These are phyloP conservation scores for Ophiodon elongatus DNA, from an alignment of 2,113 vertebrate genomes.

Conservation along the genomic window DNA sequence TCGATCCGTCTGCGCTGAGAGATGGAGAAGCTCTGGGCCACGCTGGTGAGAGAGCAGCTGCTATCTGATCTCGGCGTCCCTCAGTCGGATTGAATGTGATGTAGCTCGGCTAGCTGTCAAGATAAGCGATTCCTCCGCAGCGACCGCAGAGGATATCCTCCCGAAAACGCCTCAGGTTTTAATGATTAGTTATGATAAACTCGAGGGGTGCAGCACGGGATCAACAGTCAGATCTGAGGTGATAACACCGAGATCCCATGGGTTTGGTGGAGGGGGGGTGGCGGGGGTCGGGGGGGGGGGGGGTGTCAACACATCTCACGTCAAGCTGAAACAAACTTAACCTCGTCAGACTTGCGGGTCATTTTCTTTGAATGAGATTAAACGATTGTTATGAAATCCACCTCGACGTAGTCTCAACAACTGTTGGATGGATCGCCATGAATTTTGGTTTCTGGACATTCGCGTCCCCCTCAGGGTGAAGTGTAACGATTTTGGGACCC, in stretches of 20 bases:
- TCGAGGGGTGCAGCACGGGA: conserved; percentile 49
- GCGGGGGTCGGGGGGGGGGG: too few relatives aligned
- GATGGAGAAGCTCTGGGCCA: conserved; percentile 30
- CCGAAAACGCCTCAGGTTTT: conserved; percentile 54
- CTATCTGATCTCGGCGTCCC: conserved; percentile 65
- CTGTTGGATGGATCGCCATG: background rate
- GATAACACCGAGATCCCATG: too few relatives aligned
- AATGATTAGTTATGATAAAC: conserved; percentile 66
- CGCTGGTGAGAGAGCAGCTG: conserved; percentile 50
- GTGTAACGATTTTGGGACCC: background rate
- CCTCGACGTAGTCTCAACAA: background rate
- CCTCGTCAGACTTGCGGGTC: background rate
- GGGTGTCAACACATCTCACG: conserved; percentile 20
- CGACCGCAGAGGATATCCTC: conserved; percentile 61
- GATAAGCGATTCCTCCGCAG: conserved; percentile 61
- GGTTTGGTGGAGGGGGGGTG: too few relatives aligned
- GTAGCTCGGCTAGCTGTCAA: conserved; percentile 68
- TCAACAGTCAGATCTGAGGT: conserved; percentile 55
- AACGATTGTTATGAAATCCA: background rate
- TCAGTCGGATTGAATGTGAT: conserved; percentile 70
- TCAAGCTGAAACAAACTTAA: conserved; percentile 34
- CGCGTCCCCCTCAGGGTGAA: background rate
- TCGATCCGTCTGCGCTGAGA: conserved; percentile 45
- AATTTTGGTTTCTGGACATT: background rate
- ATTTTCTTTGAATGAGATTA: conserved; percentile 5